Evolutionary conservation across 2,888 invertebrate species (phyloP).

Genomic region (Cantharis lateralis): DNA sequence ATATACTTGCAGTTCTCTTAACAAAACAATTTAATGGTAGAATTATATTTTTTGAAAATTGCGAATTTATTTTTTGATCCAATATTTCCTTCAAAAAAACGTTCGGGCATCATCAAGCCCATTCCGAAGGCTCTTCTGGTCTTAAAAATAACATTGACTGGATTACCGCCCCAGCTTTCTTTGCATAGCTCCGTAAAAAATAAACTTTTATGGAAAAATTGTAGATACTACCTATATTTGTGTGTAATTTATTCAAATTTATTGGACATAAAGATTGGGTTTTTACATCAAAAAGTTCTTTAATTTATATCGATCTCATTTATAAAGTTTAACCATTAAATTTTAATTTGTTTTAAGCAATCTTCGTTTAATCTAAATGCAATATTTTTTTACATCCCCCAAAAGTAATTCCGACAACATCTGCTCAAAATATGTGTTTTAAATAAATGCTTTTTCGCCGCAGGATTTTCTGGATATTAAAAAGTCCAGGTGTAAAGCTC

Average conservation of each 20-base stretch:
- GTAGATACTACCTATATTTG: background rate
- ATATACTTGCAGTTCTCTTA: slow-evolving; percentile 49
- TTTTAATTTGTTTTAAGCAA: slow-evolving; percentile 20
- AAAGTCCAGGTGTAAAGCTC: slow-evolving; percentile 46
- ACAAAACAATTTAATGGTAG: slow-evolving; percentile 43
- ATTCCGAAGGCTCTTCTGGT: background rate
- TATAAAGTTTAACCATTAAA: slow-evolving; percentile 6
- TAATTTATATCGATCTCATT: background rate
- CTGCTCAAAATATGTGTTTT: slow-evolving; percentile 49
- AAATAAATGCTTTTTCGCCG: slow-evolving; percentile 48
- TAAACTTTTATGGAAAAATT: background rate
- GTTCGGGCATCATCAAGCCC: background rate
- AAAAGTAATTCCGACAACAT: slow-evolving; percentile 46
- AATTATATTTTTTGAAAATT: slow-evolving; percentile 3
- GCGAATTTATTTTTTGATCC: background rate
- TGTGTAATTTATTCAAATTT: background rate
- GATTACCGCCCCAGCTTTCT: background rate
- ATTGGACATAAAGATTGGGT: background rate
- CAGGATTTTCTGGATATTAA: slow-evolving; percentile 46
- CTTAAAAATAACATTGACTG: background rate
- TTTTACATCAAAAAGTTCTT: background rate
- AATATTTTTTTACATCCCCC: slow-evolving; percentile 34
- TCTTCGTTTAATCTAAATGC: slow-evolving; percentile 20
- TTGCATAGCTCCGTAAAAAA: background rate
- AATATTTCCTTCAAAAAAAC: background rate